Conservation (phyloP, 2,888 invertebrate species). For the Pherbina coryleti region DNA sequence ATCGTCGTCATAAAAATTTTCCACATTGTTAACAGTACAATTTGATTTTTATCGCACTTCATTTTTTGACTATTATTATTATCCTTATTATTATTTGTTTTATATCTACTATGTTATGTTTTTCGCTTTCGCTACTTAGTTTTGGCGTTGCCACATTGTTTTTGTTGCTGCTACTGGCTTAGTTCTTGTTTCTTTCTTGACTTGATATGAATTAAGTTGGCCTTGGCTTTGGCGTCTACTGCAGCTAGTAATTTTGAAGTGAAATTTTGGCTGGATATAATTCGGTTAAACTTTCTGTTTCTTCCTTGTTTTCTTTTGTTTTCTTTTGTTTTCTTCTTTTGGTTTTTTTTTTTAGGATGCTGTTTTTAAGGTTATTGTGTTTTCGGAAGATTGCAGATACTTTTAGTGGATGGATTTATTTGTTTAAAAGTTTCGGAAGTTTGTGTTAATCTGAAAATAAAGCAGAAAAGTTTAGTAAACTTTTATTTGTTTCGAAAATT, state of each 20-base stretch:
- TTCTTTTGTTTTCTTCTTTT: background rate
- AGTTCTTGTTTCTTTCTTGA: background rate
- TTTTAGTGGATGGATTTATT: slow-evolving; percentile 22
- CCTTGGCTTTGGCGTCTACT: slow-evolving; percentile 21
- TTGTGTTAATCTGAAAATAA: slow-evolving; percentile 11
- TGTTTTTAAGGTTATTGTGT: background rate
- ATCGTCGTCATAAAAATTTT: slow-evolving; percentile 64
- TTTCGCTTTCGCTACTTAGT: background rate
- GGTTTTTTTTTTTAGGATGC: background rate
- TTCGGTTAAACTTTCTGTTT: too few relatives aligned
- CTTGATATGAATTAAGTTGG: background rate
- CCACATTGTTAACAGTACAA: slow-evolving; percentile 67
- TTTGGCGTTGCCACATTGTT: background rate
- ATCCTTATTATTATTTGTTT: background rate
- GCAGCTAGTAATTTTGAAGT: background rate
- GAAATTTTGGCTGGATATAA: background rate
- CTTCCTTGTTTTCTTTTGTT: background rate
- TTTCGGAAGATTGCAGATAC: slow-evolving; percentile 11
- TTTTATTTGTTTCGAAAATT: too few relatives aligned
- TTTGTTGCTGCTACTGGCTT: background rate
- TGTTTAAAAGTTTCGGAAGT: background rate
- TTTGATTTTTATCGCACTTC: slow-evolving; percentile 69
- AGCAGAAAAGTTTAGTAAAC: background rate
- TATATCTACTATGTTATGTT: background rate
- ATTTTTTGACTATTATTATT: slow-evolving; percentile 53